These are phyloP conservation scores for Myripristis jacobus DNA, from an alignment of 2,797 vertebrate genomes.

Conservation along the genomic window DNA sequence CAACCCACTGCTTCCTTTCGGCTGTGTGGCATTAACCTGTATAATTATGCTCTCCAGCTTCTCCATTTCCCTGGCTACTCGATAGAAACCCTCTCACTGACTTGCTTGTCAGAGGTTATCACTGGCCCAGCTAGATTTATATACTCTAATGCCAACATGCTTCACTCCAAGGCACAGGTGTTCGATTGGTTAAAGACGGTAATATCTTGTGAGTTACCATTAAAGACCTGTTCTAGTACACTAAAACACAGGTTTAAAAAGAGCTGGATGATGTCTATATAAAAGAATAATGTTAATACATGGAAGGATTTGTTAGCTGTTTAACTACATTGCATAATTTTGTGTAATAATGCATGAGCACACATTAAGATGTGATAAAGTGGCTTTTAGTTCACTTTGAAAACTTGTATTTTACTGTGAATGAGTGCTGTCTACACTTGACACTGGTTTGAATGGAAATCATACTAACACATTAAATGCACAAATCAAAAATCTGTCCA, in stretches of 20 bases:
- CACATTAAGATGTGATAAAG: conserved; percentile 3
- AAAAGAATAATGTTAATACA: not conserved
- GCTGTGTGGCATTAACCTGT: conserved; percentile 76
- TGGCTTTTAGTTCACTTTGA: not conserved
- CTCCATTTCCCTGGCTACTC: conserved; percentile 43
- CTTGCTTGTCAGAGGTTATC: conserved; percentile 51
- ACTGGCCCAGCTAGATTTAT: conserved; percentile 41
- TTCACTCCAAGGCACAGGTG: conserved; percentile 7
- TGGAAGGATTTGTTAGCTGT: not conserved
- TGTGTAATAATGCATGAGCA: not conserved
- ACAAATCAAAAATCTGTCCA: no score
- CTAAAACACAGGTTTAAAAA: not conserved
- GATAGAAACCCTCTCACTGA: conserved; percentile 37
- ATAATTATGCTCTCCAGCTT: conserved; percentile 76
- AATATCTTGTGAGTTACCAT: not conserved
- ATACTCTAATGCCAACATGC: conserved; percentile 21
- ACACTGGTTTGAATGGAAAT: not conserved
- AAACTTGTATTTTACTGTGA: not conserved
- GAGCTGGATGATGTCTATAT: not conserved
- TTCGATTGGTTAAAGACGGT: conserved; percentile 5
- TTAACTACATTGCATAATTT: not conserved
- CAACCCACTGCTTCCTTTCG: conserved; percentile 49
- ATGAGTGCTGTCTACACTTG: not conserved
- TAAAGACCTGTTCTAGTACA: not conserved
- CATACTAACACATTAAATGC: no score